Percentiles rank a stretch among this genome's conserved stretches.
phyloP scores from a whole-genome alignment of 2,797 vertebrate species.

The Dromococcyx pavoninus region DNA sequence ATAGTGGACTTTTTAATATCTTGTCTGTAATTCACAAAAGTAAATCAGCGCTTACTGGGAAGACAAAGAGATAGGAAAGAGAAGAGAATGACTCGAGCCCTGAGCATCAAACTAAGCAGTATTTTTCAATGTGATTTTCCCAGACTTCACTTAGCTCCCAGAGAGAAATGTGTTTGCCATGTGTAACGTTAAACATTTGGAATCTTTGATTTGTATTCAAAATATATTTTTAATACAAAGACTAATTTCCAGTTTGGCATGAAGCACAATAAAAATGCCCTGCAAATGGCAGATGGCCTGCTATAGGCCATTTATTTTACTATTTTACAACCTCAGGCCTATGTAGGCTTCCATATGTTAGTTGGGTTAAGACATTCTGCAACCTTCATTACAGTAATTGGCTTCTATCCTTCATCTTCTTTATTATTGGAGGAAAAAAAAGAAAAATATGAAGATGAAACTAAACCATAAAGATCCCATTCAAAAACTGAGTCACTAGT shows the following conservation, averaged over 20 bases:
- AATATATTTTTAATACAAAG: slow-evolving; percentile 74
- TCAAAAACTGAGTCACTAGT: neutral
- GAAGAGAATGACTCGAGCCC: neutral
- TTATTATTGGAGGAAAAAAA: neutral
- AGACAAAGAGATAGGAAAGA: neutral
- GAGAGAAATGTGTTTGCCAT: slow-evolving; percentile 31
- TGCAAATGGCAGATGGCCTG: slow-evolving; percentile 78
- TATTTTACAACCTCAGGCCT: slow-evolving; percentile 78
- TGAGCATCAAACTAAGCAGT: neutral
- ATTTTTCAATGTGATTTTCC: neutral
- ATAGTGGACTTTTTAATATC: neutral
- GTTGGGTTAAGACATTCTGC: slow-evolving; percentile 64
- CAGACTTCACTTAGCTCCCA: neutral
- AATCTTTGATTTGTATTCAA: slow-evolving; percentile 70
- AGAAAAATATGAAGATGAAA: neutral
- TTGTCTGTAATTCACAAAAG: neutral
- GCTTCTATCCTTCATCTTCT: neutral
- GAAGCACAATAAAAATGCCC: slow-evolving; percentile 55
- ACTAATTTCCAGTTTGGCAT: slow-evolving; percentile 74
- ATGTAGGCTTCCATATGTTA: slow-evolving; percentile 73
- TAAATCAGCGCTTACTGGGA: neutral
- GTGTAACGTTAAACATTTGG: slow-evolving; percentile 31
- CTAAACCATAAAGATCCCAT: neutral
- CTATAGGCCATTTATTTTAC: slow-evolving; percentile 81
- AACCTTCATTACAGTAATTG: slow-evolving; percentile 44